Evolutionary conservation across 1,140 invertebrate genomes (phyloP).

Genomic region (Maconellicoccus hirsutus): DNA sequence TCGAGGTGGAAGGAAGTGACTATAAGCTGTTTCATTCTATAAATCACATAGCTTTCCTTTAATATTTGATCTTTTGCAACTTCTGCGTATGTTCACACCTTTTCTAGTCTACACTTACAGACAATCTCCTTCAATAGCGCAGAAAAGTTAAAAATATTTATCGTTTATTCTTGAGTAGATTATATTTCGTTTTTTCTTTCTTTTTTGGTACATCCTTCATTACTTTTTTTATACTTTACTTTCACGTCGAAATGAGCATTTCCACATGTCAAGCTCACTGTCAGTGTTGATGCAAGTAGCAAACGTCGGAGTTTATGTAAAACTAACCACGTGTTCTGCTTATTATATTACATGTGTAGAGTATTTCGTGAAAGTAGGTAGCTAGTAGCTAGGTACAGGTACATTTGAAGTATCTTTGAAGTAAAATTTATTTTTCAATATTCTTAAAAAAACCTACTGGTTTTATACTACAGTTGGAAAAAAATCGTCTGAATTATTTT

Average conservation of each 20-base stretch:
- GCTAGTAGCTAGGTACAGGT: too few relatives aligned
- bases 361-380: too few relatives aligned
- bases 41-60: conserved; percentile 16
- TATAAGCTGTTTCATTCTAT: conserved; percentile 16
- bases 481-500: too few relatives aligned
- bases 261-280: not conserved
- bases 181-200: conserved; percentile 6
- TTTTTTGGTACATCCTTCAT: not conserved
- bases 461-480: too few relatives aligned
- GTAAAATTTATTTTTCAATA: too few relatives aligned
- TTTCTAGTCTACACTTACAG: conserved; percentile 11
- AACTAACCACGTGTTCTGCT: too few relatives aligned
- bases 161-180: not conserved
- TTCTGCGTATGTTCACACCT: conserved; percentile 16
- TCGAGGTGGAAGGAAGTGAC: not conserved
- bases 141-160: conserved; percentile 21
- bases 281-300: not conserved
- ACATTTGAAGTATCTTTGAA: too few relatives aligned
- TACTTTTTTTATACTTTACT: not conserved
- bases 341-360: too few relatives aligned
- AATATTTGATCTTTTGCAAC: conserved; percentile 19
- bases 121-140: conserved; percentile 12
- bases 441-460: too few relatives aligned
- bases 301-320: too few relatives aligned
- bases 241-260: not conserved